Base-by-base conservation (phyloP, 2,888 invertebrate species). In the Drosophila percnosoma region DNA sequence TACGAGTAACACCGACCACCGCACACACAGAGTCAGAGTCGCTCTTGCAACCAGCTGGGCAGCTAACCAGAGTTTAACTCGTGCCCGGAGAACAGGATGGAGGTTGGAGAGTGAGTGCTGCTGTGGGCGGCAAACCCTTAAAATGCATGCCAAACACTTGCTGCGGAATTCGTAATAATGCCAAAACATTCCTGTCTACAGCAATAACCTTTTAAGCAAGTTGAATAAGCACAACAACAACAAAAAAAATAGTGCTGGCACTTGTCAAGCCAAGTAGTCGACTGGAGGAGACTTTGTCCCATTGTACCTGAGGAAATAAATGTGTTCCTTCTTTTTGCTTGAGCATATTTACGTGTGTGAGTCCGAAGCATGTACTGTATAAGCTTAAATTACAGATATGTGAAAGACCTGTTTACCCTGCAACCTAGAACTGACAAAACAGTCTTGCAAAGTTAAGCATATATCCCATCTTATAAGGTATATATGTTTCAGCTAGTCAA, bases 1-100 rank as follows among this genome's bases (percentile, higher is more conserved):
- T 70, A 62, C 83, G 72, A 82, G 58, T 68, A 45, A 29, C 54
- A 63, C 55, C 36, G 10, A 38, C 33, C 10, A 10, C 10, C 40
- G 13, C 24, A 40, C 51, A 57, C 33, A 51, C 11, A 36, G 15
- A 15, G 8, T 18, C 34, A 8, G 38, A 18, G 4, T 38, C 8
- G 38, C 38, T 38, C 24, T 24, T 15, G 27, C 45, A 45, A 24
- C 24, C 21, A 21, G n/a, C 21, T 31, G 29, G n/a, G 31, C 18
- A 29, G n/a, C 29, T 57, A 42, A 36, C n/a, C 40, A 21, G 51
- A 51, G 40, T 42, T 65, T 2, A 45, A 34, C 33, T 58, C 27
- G 29, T 54, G 72, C 33, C 48, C 18, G 24, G 15, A 15, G 15
- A 8, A 1, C 45, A 15, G 24, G 4, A 15, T 24, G 45, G 8